Evolutionary conservation across 92 coral and sea anemone genomes (phyloP).

Genomic region (Siderastrea radians): DNA sequence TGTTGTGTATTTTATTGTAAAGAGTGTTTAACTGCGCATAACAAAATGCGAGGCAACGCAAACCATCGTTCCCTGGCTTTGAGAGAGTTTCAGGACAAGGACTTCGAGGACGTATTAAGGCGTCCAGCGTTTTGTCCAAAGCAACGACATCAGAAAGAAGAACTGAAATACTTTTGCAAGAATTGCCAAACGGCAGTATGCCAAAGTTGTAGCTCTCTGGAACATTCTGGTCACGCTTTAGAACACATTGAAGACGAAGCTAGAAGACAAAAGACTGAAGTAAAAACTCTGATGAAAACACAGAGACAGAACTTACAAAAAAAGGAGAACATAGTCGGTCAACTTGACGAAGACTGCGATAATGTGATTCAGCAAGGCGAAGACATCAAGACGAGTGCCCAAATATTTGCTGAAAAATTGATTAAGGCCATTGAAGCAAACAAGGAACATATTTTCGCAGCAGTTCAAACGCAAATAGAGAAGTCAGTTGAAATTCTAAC

Average conservation of each 20-base stretch:
- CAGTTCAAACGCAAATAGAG: no score
- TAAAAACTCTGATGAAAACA: background rate
- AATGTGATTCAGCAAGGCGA: background rate
- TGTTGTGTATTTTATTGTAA: slow-evolving; percentile 1
- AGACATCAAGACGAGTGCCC: background rate
- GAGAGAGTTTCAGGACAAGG: slow-evolving; percentile 1
- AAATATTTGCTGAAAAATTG: background rate
- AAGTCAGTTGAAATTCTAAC: no score
- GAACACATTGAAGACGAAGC: slow-evolving; percentile 20
- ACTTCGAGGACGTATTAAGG: background rate
- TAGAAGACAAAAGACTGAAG: background rate
- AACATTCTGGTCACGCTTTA: slow-evolving; percentile 19
- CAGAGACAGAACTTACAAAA: background rate
- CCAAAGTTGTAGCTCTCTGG: background rate
- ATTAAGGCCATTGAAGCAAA: background rate
- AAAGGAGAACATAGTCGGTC: background rate
- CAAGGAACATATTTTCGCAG: no score
- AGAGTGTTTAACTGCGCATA: background rate
- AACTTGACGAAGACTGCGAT: background rate
- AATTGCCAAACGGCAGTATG: slow-evolving; percentile 13
- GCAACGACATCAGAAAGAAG: slow-evolving; percentile 27
- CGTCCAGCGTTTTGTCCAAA: slow-evolving; percentile 11
- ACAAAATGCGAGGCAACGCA: background rate
- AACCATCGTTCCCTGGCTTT: background rate
- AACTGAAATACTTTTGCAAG: slow-evolving; percentile 24